Evolutionary conservation across 2,888 invertebrate genomes (phyloP).

Genomic region (Agrotis ipsilon): DNA sequence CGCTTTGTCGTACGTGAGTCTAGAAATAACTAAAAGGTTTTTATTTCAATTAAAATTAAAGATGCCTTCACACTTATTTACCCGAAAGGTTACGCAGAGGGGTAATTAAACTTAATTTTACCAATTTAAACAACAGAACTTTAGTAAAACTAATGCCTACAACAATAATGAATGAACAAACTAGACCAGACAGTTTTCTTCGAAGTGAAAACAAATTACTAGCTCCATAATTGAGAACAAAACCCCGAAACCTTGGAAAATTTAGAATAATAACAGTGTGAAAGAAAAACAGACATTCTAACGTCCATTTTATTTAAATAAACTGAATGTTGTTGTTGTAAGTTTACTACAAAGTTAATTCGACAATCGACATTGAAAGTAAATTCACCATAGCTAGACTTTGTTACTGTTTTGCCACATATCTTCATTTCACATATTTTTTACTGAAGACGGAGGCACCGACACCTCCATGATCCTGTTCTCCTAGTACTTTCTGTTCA

Average conservation of each 20-base stretch:
- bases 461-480: too few species aligned
- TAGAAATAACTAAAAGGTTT: too few species aligned
- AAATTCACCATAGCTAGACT: too few species aligned
- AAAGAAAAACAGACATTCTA: slow-evolving; percentile 39
- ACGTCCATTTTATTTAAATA: slow-evolving; percentile 24
- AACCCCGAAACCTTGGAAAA: slow-evolving; percentile 13
- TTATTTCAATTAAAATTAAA: not conserved
- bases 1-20: too few species aligned
- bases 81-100: not conserved
- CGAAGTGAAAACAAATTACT: slow-evolving; percentile 7
- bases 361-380: too few species aligned
- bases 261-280: slow-evolving; percentile 29
- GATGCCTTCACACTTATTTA: not conserved
- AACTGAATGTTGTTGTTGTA: too few species aligned
- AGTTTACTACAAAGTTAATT: too few species aligned
- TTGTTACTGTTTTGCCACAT: too few species aligned
- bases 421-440: too few species aligned
- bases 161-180: slow-evolving; percentile 1
- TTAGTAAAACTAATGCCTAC: not conserved
- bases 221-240: slow-evolving; percentile 24
- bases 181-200: not conserved
- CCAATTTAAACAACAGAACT: not conserved
- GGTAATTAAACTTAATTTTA: not conserved
- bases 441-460: too few species aligned
- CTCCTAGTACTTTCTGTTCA: too few species aligned